Conservation (phyloP, 2,888 invertebrate genomes). For the Strigamia crassipes region DNA sequence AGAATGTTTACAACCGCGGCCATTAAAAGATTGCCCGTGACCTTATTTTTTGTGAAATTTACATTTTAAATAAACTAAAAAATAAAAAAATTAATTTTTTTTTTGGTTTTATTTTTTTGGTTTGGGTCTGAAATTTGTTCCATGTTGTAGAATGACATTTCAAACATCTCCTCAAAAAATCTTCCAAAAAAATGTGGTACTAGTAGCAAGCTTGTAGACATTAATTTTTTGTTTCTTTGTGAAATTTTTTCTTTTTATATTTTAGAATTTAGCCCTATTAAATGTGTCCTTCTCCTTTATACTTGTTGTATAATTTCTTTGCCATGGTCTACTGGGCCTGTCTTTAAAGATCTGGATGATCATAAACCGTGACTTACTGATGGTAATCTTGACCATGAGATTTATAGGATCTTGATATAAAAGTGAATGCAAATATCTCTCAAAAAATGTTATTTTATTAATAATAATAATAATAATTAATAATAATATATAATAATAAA, state of each 20-base stretch:
- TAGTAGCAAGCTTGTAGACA: no score
- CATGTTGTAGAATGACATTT: neutral
- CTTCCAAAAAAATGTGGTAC: neutral
- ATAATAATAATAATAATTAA: neutral
- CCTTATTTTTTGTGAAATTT: neutral
- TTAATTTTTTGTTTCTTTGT: neutral
- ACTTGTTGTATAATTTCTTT: neutral
- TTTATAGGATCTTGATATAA: neutral
- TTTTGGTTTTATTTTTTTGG: no score
- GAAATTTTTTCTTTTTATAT: neutral
- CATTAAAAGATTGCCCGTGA: slow-evolving; percentile 6
- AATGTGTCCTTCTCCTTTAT: slow-evolving; percentile 10
- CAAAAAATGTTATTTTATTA: neutral
- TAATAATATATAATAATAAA: no score
- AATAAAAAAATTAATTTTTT: no score
- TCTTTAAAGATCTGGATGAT: slow-evolving; percentile 15
- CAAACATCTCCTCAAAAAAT: neutral
- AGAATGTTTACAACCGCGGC: neutral
- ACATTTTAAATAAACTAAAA: neutral
- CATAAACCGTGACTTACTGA: neutral
- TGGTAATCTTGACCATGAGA: slow-evolving; percentile 19
- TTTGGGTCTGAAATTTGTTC: neutral
- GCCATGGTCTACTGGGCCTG: slow-evolving; percentile 3
- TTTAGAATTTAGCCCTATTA: neutral
- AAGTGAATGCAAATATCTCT: neutral